Conservation (phyloP, 2,888 invertebrate species). For the Ganaspis brasiliensis region DNA sequence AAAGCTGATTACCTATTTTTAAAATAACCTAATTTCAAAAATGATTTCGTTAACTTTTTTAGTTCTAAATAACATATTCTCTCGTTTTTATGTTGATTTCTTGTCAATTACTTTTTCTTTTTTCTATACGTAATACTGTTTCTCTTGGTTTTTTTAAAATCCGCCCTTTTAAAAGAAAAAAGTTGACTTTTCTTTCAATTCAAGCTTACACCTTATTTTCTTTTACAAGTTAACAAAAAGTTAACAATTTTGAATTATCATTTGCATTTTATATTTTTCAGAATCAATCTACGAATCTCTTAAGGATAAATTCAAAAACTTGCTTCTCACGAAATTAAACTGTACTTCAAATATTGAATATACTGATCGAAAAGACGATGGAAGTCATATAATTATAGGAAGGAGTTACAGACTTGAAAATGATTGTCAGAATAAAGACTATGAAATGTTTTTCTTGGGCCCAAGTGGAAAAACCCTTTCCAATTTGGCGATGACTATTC, state of each 20-base stretch:
- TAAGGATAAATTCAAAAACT: slow-evolving; percentile 49
- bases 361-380: slow-evolving; percentile 56
- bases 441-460: slow-evolving; percentile 86
- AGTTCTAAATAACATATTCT: no score
- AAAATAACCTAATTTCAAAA: no score
- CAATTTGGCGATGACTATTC: slow-evolving; percentile 83
- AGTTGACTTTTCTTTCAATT: no score
- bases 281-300: slow-evolving; percentile 52
- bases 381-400: slow-evolving; percentile 66
- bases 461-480: slow-evolving; percentile 85
- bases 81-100: no score
- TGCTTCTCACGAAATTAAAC: slow-evolving; percentile 57
- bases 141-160: no score
- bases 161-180: no score
- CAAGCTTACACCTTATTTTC: no score
- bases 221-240: background rate
- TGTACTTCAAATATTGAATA: slow-evolving; percentile 57
- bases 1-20: no score
- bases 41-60: no score
- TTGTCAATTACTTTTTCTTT: no score
- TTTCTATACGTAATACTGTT: no score
- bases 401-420: slow-evolving; percentile 71
- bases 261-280: slow-evolving; percentile 31
- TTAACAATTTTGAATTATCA: slow-evolving; percentile 26
- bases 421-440: slow-evolving; percentile 79